These are phyloP conservation scores for Orchesellides sinensis DNA, from an alignment of 2,888 invertebrate genomes.

Conservation along the genomic window DNA sequence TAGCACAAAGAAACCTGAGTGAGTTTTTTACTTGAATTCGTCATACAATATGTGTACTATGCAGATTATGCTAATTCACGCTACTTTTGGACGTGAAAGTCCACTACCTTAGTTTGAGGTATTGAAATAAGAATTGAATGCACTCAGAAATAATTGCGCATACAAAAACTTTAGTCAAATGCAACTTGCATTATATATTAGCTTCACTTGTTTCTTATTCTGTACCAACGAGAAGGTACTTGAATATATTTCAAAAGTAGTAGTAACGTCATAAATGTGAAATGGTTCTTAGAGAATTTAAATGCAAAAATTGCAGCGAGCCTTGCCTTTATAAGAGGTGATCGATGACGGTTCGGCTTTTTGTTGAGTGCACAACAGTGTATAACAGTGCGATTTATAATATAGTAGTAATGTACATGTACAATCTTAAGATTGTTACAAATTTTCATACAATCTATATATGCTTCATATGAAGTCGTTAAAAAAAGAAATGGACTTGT, in stretches of 20 bases:
- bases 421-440: neutral
- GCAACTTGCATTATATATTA: slow-evolving; percentile 1
- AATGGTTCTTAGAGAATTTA: neutral
- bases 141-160: neutral
- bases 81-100: slow-evolving; percentile 23
- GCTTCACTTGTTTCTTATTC: slow-evolving; percentile 1
- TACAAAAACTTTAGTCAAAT: neutral
- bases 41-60: neutral
- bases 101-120: neutral
- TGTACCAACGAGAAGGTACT: neutral
- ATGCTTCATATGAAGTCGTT: no score
- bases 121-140: neutral
- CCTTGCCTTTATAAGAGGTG: no score
- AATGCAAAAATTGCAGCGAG: no score
- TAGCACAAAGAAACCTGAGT: no score
- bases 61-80: slow-evolving; percentile 21
- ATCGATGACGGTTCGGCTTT: no score
- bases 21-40: no score
- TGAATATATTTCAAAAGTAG: neutral
- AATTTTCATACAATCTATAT: no score
- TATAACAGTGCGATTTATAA: no score
- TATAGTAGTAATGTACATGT: neutral
- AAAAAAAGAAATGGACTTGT: no score
- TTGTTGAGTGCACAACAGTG: no score
- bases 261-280: slow-evolving; percentile 21